These are phyloP conservation scores for Plectropomus leopardus DNA, from an alignment of 2,113 vertebrate species.

Conservation along the genomic window DNA sequence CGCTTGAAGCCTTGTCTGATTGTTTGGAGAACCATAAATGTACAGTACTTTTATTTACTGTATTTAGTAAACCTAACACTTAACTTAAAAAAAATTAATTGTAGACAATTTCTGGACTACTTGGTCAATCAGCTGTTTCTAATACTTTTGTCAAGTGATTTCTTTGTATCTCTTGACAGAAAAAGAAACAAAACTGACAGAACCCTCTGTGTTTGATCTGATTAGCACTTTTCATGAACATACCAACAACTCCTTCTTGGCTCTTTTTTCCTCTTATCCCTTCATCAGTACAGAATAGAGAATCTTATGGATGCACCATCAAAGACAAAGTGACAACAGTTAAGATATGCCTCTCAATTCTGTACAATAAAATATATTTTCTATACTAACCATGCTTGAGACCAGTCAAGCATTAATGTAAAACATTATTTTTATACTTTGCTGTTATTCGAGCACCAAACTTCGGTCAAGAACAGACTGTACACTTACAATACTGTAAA, in stretches of 20 bases:
- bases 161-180: neutral
- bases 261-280: slow-evolving; percentile 13
- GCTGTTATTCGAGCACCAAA: slow-evolving; percentile 67
- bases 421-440: slow-evolving; percentile 76
- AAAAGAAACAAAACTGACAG: neutral
- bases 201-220: neutral
- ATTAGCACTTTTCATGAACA: neutral
- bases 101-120: neutral
- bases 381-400: slow-evolving; percentile 81
- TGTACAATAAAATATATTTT: slow-evolving; percentile 79
- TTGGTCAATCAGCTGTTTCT: neutral
- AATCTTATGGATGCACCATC: slow-evolving; percentile 31
- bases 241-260: slow-evolving; percentile 7
- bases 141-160: neutral
- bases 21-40: slow-evolving; percentile 24
- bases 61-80: neutral
- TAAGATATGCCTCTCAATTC: slow-evolving; percentile 64
- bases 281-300: slow-evolving; percentile 33
- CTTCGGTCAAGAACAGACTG: slow-evolving; percentile 55
- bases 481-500: slow-evolving; percentile 72
- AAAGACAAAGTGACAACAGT: slow-evolving; percentile 60
- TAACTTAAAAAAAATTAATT: neutral
- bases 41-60: neutral
- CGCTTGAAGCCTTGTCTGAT: slow-evolving; percentile 72
- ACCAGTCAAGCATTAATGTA: slow-evolving; percentile 87